Evolutionary conservation across 1,140 invertebrate species (phyloP).

Genomic region (Lutraria rhynchaena): DNA sequence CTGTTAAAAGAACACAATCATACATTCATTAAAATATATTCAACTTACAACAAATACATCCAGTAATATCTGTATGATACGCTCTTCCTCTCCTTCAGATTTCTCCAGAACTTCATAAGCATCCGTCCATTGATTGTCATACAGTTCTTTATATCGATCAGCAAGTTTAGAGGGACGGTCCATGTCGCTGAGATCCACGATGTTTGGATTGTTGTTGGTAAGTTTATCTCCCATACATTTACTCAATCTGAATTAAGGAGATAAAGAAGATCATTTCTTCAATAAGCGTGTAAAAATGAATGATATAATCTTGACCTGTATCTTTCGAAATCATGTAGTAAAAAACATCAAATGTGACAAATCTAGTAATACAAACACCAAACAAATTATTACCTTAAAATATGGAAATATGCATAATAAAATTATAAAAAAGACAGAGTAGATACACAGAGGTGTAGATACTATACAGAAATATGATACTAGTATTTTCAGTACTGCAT

Average conservation of each 20-base stretch:
- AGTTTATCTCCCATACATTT: background rate
- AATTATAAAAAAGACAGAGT: background rate
- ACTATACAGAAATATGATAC: too few relatives aligned
- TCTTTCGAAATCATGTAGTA: background rate
- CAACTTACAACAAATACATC: background rate
- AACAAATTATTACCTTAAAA: background rate
- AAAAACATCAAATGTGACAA: background rate
- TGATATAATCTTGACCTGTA: background rate
- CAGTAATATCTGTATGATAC: background rate
- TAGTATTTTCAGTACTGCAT: too few relatives aligned
- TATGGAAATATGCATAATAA: background rate
- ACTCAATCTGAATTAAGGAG: conserved; percentile 1
- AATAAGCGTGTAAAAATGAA: background rate
- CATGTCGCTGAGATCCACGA: background rate
- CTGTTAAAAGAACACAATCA: too few relatives aligned
- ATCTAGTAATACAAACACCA: background rate
- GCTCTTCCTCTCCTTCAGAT: background rate
- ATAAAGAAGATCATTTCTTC: background rate
- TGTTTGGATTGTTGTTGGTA: conserved; percentile 26
- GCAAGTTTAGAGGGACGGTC: conserved; percentile 8
- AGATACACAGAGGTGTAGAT: too few relatives aligned
- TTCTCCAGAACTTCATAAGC: background rate
- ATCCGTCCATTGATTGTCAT: conserved; percentile 23
- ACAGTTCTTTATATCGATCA: conserved; percentile 9
- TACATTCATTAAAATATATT: too few relatives aligned